These are phyloP conservation scores for Spongia lamella DNA, from an alignment of 37 sponge, comb jelly and placozoan species.

Conservation along the genomic window DNA sequence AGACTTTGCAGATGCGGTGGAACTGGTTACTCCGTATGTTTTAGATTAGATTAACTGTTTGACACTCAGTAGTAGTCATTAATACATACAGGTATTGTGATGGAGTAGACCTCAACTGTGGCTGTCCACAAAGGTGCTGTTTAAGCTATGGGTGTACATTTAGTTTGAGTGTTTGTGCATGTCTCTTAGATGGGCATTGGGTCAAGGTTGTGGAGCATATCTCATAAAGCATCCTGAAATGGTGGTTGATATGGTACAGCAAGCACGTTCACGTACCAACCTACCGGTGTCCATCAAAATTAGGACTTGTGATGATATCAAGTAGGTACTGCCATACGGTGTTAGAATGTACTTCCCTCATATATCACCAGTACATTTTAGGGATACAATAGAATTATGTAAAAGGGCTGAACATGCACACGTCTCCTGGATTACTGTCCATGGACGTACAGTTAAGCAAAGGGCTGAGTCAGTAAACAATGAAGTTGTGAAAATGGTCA, in stretches of 20 bases:
- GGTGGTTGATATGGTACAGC: constrained; percentile 74
- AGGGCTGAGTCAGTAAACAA: constrained; percentile 72
- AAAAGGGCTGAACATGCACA: constrained; percentile 74
- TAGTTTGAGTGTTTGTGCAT: neutral
- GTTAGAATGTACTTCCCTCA: too few relatives aligned
- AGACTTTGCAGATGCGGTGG: constrained; percentile 83
- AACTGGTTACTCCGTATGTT: constrained; percentile 79
- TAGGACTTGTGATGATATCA: constrained; percentile 66
- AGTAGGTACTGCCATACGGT: constrained; percentile 24
- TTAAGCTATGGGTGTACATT: neutral
- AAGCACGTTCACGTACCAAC: constrained; percentile 40
- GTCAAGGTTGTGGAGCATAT: constrained; percentile 78
- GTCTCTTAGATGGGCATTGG: constrained; percentile 82
- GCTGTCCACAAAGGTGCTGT: constrained; percentile 86
- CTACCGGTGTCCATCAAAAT: constrained; percentile 90
- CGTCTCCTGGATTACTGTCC: constrained; percentile 85
- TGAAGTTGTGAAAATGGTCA: constrained; percentile 79
- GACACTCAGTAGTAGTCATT: neutral
- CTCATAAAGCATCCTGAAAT: constrained; percentile 74
- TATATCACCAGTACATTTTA: constrained; percentile 21
- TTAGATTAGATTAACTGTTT: neutral
- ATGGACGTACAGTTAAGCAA: constrained; percentile 85
- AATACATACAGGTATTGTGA: constrained; percentile 52
- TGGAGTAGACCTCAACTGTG: constrained; percentile 94
- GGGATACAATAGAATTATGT: constrained; percentile 81